phyloP scores from a whole-genome alignment of 2,113 vertebrate genomes.

The Sciurus niger region DNA sequence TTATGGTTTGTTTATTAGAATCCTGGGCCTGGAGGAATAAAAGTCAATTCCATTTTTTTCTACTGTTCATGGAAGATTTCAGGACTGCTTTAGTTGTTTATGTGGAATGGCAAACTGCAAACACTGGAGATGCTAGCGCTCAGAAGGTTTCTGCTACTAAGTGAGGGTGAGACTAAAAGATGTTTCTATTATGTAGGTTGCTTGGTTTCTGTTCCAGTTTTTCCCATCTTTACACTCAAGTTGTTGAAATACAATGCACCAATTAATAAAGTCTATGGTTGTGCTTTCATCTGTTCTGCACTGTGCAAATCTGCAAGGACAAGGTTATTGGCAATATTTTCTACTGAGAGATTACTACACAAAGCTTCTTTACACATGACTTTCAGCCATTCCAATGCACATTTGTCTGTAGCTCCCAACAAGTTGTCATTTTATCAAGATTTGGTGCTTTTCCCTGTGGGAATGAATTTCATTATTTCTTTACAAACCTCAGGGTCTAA shows the following conservation, averaged over 20 bases:
- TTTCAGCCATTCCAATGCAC: constrained; percentile 99
- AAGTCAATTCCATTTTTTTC: constrained; percentile 90
- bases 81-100: constrained; percentile 99
- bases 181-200: constrained; percentile 98
- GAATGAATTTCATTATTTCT: constrained; percentile 96
- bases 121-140: constrained; percentile 97
- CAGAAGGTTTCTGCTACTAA: constrained; percentile 99
- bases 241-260: constrained; percentile 99
- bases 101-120: constrained; percentile 97
- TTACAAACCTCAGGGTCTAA: constrained; percentile 95
- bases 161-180: constrained; percentile 98
- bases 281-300: constrained; percentile 99
- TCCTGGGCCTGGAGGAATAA: constrained; percentile 90
- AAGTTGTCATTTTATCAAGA: constrained; percentile 95
- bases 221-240: constrained; percentile 99
- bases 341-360: constrained; percentile 99
- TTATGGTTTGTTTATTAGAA: constrained; percentile 90
- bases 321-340: constrained; percentile 99
- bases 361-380: constrained; percentile 99
- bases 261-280: constrained; percentile 99
- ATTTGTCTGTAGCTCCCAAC: constrained; percentile 96
- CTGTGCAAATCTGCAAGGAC: constrained; percentile 99
- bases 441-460: constrained; percentile 94
- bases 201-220: constrained; percentile 99
- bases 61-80: constrained; percentile 91